These are phyloP conservation scores for Andrena dorsata DNA, from an alignment of 2,888 invertebrate genomes.

Conservation along the genomic window DNA sequence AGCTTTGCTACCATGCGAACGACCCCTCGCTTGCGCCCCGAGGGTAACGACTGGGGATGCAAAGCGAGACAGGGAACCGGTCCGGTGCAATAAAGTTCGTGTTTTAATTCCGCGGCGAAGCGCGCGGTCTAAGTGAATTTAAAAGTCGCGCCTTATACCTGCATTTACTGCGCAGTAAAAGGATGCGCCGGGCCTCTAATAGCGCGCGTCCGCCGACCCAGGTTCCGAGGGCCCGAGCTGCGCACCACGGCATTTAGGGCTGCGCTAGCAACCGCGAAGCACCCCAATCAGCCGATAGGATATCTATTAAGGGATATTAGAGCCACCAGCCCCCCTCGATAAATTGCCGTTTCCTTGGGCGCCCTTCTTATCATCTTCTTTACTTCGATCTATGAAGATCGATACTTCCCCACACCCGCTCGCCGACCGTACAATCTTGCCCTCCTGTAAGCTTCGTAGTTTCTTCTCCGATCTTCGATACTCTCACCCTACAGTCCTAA, in stretches of 20 bases:
- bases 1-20: conserved; percentile 37
- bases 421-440: not conserved
- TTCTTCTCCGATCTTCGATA: too few relatives aligned
- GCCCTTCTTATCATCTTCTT: conserved; percentile 33
- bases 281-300: conserved; percentile 74
- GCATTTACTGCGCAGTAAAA: conserved; percentile 83
- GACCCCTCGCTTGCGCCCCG: conserved; percentile 33
- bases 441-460: not conserved
- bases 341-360: conserved; percentile 64
- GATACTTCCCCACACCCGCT: conserved; percentile 9
- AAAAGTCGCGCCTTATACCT: conserved; percentile 79
- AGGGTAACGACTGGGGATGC: conserved; percentile 52
- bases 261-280: conserved; percentile 67
- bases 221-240: conserved; percentile 50
- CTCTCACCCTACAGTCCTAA: too few relatives aligned
- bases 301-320: conserved; percentile 79
- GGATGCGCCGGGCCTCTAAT: conserved; percentile 77
- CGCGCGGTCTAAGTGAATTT: conserved; percentile 79
- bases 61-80: conserved; percentile 69
- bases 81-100: conserved; percentile 76
- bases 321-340: conserved; percentile 65
- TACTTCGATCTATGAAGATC: conserved; percentile 48
- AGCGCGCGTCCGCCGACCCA: conserved; percentile 74
- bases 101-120: conserved; percentile 78
- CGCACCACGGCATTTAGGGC: conserved; percentile 64